Conservation (phyloP, 2,113 vertebrate genomes). For the Eleginops maclovinus region DNA sequence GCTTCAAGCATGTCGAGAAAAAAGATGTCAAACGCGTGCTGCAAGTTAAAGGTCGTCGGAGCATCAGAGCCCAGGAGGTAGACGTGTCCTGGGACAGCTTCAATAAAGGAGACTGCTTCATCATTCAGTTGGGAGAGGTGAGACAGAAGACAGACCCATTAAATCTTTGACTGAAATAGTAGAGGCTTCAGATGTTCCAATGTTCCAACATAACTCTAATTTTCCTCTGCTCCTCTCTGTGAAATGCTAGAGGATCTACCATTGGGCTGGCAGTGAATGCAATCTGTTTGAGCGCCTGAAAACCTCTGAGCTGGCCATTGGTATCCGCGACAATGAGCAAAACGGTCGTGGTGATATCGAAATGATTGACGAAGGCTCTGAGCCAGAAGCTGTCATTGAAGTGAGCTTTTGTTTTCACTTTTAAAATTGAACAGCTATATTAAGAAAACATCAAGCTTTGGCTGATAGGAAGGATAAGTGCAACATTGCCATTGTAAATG, state of each 20-base stretch:
- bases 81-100: constrained; percentile 76
- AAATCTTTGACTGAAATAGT: background rate
- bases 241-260: constrained; percentile 75
- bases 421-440: background rate
- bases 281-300: constrained; percentile 80
- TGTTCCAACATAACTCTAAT: background rate
- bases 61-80: constrained; percentile 74
- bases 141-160: background rate
- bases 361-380: constrained; percentile 70
- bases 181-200: background rate
- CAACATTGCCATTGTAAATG: background rate
- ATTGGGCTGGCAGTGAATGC: constrained; percentile 79
- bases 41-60: constrained; percentile 78
- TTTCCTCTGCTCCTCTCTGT: background rate
- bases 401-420: constrained; percentile 58
- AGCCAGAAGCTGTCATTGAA: constrained; percentile 67
- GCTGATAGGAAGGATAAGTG: background rate
- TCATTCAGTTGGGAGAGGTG: constrained; percentile 83
- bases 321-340: constrained; percentile 81
- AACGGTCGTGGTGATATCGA: constrained; percentile 66
- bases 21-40: constrained; percentile 72
- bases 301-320: constrained; percentile 71
- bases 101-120: constrained; percentile 84
- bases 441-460: background rate
- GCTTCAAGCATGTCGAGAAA: constrained; percentile 75